phyloP scores from a whole-genome alignment of 2,113 vertebrate genomes.

The Boulengeromyrus knoepffleri region DNA sequence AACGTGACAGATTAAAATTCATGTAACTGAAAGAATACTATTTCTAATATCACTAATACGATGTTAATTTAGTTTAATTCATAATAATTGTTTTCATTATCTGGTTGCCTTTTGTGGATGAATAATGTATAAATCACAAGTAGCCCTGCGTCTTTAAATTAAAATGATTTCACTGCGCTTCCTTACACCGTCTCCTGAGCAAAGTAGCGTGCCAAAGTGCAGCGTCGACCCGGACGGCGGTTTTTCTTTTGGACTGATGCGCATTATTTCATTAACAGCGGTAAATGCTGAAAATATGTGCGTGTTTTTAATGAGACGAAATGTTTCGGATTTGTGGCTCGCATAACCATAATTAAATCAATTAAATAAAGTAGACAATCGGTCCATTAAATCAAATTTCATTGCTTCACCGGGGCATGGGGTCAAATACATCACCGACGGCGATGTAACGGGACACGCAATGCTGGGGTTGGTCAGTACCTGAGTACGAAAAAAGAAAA shows the following conservation, averaged over 20 bases:
- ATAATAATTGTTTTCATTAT: neutral
- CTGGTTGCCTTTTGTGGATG: neutral
- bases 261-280: neutral
- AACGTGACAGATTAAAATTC: neutral
- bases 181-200: neutral
- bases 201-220: neutral
- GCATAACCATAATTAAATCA: neutral
- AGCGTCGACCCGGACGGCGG: neutral
- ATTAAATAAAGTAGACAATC: neutral
- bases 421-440: neutral
- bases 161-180: neutral
- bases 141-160: neutral
- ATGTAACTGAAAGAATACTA: neutral
- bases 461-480: neutral
- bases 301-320: neutral
- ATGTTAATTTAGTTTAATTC: neutral
- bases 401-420: neutral
- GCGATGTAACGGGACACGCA: neutral
- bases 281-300: neutral
- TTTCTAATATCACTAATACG: neutral
- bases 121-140: neutral
- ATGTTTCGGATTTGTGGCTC: neutral
- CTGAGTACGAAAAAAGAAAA: neutral
- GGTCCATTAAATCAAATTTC: neutral
- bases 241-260: neutral